A percentile compares a stretch with the other conserved stretches of the same genome.
Evolutionary conservation across 1,140 invertebrate genomes (phyloP).

Genomic region (Apis cerana): DNA sequence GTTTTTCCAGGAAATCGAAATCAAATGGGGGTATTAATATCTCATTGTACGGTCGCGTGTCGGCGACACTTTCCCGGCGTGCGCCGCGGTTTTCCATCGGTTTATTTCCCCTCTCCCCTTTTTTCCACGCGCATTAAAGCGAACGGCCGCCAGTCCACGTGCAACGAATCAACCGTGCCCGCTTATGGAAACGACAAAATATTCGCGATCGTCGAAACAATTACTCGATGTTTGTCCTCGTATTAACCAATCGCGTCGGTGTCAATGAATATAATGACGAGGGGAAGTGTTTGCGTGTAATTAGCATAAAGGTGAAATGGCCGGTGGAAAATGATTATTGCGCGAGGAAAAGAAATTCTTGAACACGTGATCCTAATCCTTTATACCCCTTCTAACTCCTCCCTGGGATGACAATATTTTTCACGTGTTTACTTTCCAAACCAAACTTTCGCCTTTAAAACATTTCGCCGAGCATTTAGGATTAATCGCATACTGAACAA

Average conservation of each 20-base stretch:
- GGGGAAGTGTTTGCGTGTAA: conserved; percentile 56
- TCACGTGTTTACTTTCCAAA: neutral
- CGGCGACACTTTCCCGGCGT: conserved; percentile 73
- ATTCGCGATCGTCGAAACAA: conserved; percentile 62
- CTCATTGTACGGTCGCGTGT: conserved; percentile 78
- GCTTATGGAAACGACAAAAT: conserved; percentile 60
- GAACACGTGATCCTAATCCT: neutral
- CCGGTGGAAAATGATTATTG: neutral
- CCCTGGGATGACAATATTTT: no score
- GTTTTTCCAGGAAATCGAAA: conserved; percentile 80
- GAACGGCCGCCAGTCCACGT: conserved; percentile 66
- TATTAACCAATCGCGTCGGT: conserved; percentile 61
- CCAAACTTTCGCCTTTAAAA: conserved; percentile 11
- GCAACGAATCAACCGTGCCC: conserved; percentile 55
- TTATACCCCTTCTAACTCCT: no score
- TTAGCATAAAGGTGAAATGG: conserved; percentile 47
- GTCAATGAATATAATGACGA: conserved; percentile 55
- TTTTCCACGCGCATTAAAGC: conserved; percentile 77
- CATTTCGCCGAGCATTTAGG: neutral
- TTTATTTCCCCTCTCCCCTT: conserved; percentile 72
- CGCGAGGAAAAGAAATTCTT: neutral
- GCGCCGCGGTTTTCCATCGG: conserved; percentile 74
- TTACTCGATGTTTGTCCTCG: conserved; percentile 52
- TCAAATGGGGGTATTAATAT: conserved; percentile 80
- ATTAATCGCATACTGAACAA: neutral